phyloP scores from a whole-genome alignment of 1,140 invertebrate genomes.

The Aphidius gifuensis region DNA sequence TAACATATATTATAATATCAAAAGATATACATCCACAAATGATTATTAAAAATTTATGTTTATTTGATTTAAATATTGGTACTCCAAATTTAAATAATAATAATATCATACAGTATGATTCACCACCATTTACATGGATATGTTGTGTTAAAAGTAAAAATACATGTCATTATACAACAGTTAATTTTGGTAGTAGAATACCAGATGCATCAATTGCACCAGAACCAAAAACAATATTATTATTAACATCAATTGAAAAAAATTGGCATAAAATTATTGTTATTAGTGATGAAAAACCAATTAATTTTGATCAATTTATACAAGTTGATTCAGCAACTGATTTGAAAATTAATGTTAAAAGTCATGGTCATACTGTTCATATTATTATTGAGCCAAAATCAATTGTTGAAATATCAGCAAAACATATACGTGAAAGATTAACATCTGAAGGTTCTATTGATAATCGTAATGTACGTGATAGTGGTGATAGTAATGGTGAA shows the following conservation, averaged over 20 bases:
- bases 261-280: slow-evolving; percentile 16
- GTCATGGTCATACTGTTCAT: slow-evolving; percentile 56
- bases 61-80: slow-evolving; percentile 46
- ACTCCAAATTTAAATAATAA: slow-evolving; percentile 40
- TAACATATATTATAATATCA: slow-evolving; percentile 60
- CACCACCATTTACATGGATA: slow-evolving; percentile 46
- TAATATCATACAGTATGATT: slow-evolving; percentile 35
- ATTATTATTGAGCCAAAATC: slow-evolving; percentile 65
- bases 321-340: slow-evolving; percentile 66
- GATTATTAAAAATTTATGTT: slow-evolving; percentile 55
- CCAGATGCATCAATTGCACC: slow-evolving; percentile 36
- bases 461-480: slow-evolving; percentile 18
- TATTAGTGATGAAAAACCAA: background rate
- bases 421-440: slow-evolving; percentile 65
- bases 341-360: slow-evolving; percentile 66
- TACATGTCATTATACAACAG: slow-evolving; percentile 43
- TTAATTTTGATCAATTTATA: slow-evolving; percentile 61
- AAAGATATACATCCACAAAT: slow-evolving; percentile 60
- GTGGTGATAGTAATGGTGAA: background rate
- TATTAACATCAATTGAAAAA: slow-evolving; percentile 29
- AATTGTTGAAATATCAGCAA: slow-evolving; percentile 66
- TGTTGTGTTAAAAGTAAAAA: slow-evolving; percentile 44
- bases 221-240: slow-evolving; percentile 23
- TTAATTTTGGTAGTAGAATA: slow-evolving; percentile 41
- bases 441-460: slow-evolving; percentile 37